These are phyloP conservation scores for Xyrichtys novacula DNA, from an alignment of 2,797 vertebrate species.

Conservation along the genomic window DNA sequence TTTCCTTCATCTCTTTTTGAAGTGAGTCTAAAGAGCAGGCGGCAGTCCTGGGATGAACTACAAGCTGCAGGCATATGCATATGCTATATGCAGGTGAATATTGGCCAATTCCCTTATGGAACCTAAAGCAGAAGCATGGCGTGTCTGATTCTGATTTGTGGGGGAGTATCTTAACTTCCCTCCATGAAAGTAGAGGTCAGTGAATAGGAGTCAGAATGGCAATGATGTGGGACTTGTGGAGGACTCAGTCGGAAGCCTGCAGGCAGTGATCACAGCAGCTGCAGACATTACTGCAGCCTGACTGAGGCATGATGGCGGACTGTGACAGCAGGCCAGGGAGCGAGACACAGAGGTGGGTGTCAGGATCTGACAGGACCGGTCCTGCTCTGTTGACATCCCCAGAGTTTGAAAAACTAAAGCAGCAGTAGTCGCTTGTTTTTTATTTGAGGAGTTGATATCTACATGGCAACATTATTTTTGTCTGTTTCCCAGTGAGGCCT, in stretches of 20 bases:
- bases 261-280: slow-evolving; percentile 21
- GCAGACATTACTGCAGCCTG: slow-evolving; percentile 31
- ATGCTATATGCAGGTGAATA: no score
- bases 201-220: not conserved
- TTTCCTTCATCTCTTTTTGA: not conserved
- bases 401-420: not conserved
- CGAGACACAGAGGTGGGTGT: slow-evolving; percentile 26
- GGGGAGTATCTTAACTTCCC: slow-evolving; percentile 9
- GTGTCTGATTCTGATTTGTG: slow-evolving; percentile 29
- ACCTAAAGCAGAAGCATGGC: slow-evolving; percentile 5
- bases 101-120: slow-evolving; percentile 12
- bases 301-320: slow-evolving; percentile 38
- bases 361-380: slow-evolving; percentile 24
- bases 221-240: not conserved
- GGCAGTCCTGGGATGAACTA: not conserved
- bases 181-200: slow-evolving; percentile 16
- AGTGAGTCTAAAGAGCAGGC: not conserved
- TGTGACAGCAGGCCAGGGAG: slow-evolving; percentile 42
- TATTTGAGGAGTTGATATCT: not conserved
- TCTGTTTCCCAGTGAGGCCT: not conserved
- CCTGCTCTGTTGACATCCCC: slow-evolving; percentile 4
- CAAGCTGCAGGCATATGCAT: not conserved
- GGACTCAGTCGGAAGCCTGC: slow-evolving; percentile 1
- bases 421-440: not conserved
- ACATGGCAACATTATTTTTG: not conserved